Conservation (phyloP, 2,888 invertebrate genomes). For the Lasioglossum oenotherae region DNA sequence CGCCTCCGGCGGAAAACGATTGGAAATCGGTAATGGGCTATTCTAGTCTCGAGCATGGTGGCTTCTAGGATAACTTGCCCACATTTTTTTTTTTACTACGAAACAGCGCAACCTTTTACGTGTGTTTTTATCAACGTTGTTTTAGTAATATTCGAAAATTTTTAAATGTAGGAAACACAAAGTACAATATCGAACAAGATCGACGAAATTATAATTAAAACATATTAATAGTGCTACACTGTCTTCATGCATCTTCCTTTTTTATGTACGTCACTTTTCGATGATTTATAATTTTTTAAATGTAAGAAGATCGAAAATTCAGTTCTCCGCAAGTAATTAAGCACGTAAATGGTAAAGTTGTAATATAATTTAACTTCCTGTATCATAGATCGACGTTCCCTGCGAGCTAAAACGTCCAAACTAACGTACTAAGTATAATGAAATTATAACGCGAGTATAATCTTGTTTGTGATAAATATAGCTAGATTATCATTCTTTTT, state of each 20-base stretch:
- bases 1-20: neutral
- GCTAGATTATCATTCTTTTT: neutral
- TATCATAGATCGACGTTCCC: neutral
- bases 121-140: neutral
- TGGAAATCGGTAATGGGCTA: constrained; percentile 5
- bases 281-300: constrained; percentile 2
- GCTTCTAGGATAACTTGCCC: neutral
- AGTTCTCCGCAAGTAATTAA: neutral
- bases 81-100: neutral
- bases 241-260: neutral
- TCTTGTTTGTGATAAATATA: neutral
- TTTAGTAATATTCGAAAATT: neutral
- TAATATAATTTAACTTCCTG: neutral
- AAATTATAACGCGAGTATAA: neutral
- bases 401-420: neutral
- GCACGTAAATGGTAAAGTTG: neutral
- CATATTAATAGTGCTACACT: neutral
- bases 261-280: neutral
- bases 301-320: neutral
- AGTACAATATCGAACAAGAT: neutral
- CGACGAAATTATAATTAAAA: neutral
- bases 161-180: neutral
- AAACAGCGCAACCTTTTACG: neutral
- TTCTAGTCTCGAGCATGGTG: neutral
- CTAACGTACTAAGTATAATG: neutral